These are phyloP conservation scores for Phasia obesa DNA, from an alignment of 2,888 invertebrate genomes.

Conservation along the genomic window DNA sequence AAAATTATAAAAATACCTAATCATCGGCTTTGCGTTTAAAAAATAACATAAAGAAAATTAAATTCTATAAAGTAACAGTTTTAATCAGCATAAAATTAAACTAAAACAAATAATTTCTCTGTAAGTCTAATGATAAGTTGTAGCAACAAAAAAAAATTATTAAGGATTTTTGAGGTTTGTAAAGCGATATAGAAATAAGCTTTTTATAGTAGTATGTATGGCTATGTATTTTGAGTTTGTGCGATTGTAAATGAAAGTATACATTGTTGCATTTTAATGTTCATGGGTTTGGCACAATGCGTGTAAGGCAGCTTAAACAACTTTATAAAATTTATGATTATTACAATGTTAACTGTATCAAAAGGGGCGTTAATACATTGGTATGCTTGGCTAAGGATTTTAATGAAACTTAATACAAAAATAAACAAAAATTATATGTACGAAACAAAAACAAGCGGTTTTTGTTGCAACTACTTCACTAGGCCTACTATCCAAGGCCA, in stretches of 20 bases:
- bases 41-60: not conserved
- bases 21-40: not conserved
- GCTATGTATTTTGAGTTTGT: not conserved
- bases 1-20: not conserved
- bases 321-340: constrained; percentile 70
- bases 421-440: constrained; percentile 18
- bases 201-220: not conserved
- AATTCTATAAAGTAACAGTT: too few relatives aligned
- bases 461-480: constrained; percentile 8
- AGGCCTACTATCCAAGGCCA: not conserved
- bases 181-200: not conserved
- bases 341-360: constrained; percentile 70
- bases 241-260: constrained; percentile 38
- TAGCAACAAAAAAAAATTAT: too few relatives aligned
- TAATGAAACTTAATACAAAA: constrained; percentile 45
- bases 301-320: constrained; percentile 63
- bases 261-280: constrained; percentile 71
- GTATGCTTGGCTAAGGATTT: constrained; percentile 60
- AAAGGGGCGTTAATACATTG: constrained; percentile 68
- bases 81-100: not conserved
- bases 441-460: constrained; percentile 37
- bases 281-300: constrained; percentile 68
- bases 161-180: not conserved
- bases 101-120: too few relatives aligned
- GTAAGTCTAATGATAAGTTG: not conserved